Evolutionary conservation across 1,140 invertebrate genomes (phyloP).

Genomic region (Wasmannia auropunctata): DNA sequence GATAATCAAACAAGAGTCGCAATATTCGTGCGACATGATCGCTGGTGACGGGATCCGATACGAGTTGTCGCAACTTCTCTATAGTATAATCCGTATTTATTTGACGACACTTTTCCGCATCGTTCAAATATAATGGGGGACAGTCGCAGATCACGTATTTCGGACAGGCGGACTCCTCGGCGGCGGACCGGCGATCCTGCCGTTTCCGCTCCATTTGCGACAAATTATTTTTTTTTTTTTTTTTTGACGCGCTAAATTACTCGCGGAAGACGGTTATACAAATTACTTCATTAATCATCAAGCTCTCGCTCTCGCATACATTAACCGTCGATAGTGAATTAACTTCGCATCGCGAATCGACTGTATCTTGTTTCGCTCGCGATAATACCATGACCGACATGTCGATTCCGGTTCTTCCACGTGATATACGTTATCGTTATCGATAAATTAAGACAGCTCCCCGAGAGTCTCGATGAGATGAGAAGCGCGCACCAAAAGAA

Average conservation of each 20-base stretch:
- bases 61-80: slow-evolving; percentile 68
- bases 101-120: neutral
- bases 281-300: neutral
- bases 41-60: slow-evolving; percentile 70
- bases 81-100: slow-evolving; percentile 52
- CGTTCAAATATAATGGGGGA: neutral
- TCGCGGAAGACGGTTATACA: neutral
- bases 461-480: neutral
- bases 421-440: slow-evolving; percentile 13
- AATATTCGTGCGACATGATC: slow-evolving; percentile 64
- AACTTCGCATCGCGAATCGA: slow-evolving; percentile 19
- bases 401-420: slow-evolving; percentile 32
- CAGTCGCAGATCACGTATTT: slow-evolving; percentile 10
- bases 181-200: neutral
- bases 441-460: slow-evolving; percentile 21
- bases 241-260: neutral
- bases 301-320: neutral
- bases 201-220: slow-evolving; percentile 4
- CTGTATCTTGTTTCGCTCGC: slow-evolving; percentile 23
- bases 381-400: neutral
- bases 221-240: too few relatives aligned
- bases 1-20: slow-evolving; percentile 67
- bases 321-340: slow-evolving; percentile 50
- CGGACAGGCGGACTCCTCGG: slow-evolving; percentile 32
- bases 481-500: neutral